Conservation (phyloP, 2,888 invertebrate species). For the Globia sparganii region DNA sequence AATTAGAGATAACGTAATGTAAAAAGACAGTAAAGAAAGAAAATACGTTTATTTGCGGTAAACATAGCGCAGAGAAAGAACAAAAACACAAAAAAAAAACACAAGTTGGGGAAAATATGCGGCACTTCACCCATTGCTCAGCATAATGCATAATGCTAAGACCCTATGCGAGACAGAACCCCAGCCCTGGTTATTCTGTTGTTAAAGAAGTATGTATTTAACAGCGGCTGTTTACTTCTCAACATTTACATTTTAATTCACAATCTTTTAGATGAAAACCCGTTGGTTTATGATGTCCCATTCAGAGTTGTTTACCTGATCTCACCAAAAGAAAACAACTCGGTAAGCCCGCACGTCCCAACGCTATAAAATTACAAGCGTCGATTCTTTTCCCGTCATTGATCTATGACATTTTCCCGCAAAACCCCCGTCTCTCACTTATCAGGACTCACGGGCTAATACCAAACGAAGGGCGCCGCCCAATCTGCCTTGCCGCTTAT, state of each 20-base stretch:
- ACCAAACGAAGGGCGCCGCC: conserved; percentile 88
- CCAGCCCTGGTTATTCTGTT: not conserved
- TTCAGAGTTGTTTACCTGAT: conserved; percentile 39
- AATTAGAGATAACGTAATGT: not conserved
- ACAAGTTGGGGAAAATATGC: not conserved
- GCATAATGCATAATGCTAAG: not conserved
- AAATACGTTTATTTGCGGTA: not conserved
- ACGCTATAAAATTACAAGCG: conserved; percentile 47
- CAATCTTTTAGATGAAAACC: not conserved
- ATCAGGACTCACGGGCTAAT: conserved; percentile 89
- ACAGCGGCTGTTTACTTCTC: not conserved
- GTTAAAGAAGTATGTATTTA: not conserved
- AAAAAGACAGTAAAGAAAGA: not conserved
- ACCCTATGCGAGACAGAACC: not conserved
- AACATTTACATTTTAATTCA: conserved; percentile 20
- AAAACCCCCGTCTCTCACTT: conserved; percentile 85
- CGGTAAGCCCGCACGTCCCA: conserved; percentile 15
- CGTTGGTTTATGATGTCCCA: conserved; percentile 19
- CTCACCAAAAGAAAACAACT: conserved; percentile 25
- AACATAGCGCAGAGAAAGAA: not conserved
- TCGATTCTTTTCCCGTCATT: conserved; percentile 64
- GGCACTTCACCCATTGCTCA: not conserved
- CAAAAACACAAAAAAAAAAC: not conserved
- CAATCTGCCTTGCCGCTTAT: conserved; percentile 89
- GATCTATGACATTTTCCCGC: conserved; percentile 80